phyloP scores from a whole-genome alignment of 2,888 invertebrate species.

The Ichneumon xanthorius region DNA sequence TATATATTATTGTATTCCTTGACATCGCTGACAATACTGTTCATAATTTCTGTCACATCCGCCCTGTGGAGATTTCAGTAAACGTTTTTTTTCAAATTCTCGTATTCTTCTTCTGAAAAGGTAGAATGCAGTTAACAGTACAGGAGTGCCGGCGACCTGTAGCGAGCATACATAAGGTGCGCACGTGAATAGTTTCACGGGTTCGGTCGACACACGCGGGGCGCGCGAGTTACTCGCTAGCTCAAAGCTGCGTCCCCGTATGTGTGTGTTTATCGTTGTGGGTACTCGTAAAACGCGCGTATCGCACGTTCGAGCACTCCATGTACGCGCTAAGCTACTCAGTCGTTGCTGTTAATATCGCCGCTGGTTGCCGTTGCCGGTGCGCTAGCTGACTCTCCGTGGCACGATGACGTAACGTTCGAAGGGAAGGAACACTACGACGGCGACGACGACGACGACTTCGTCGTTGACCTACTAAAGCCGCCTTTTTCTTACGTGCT shows the following conservation, averaged over 20 bases:
- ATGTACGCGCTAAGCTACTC: conserved; percentile 53
- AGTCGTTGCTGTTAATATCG: conserved; percentile 44
- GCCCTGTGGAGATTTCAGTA: neutral
- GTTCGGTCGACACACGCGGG: conserved; percentile 45
- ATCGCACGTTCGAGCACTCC: conserved; percentile 48
- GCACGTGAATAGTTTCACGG: conserved; percentile 59
- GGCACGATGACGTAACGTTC: conserved; percentile 76
- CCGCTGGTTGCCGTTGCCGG: conserved; percentile 52
- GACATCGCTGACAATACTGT: neutral
- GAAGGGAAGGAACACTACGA: conserved; percentile 76
- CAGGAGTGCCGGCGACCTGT: conserved; percentile 37
- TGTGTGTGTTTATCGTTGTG: conserved; percentile 9
- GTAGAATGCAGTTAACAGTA: conserved; percentile 28
- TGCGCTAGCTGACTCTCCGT: conserved; percentile 70
- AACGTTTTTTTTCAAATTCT: neutral
- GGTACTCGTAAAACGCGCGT: conserved; percentile 53
- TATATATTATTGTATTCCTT: neutral
- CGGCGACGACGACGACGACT: conserved; percentile 66
- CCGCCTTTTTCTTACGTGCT: conserved; percentile 61
- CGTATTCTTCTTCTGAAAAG: conserved; percentile 12
- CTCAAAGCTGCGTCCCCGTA: neutral
- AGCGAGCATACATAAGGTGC: conserved; percentile 29
- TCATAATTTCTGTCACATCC: neutral
- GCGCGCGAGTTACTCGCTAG: conserved; percentile 29
- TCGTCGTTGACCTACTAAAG: conserved; percentile 81